Base-by-base conservation (phyloP, 2,113 vertebrate genomes). In the Blennius ocellaris region DNA sequence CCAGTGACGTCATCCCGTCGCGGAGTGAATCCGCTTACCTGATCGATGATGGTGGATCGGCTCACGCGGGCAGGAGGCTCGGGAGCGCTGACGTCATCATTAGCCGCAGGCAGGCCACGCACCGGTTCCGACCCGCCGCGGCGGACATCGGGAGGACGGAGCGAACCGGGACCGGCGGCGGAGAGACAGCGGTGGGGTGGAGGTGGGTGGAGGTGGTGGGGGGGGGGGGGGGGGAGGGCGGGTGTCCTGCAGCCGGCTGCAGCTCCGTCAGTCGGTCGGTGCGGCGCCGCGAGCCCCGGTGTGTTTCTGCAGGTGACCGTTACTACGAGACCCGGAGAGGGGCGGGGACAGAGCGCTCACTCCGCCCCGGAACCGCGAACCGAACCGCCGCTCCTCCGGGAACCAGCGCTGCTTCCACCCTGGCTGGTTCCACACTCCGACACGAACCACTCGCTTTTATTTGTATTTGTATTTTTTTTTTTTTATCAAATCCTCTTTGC, bases 241-340 rank as follows among this genome's bases (percentile, higher is more conserved):
- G 39, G 36, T 10, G 30, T 21, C 44, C 62, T 3, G 16, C 6
- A 8, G 52, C 3, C 41, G 16, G 5, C 53, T 6, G 71, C 0
- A 15, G 39, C 36, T 70, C 61, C 6, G 68, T 73, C 14, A 8
- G 55, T 76, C 56, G 50, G 75, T 69, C 73, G 39, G 73, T 49
- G 83, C 76, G 80, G 76, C 72, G 76, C 64, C 8, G 41, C 1
- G 64, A 72, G 76, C 78, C 52, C 82, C 80, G 76, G 71, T 83
- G 83, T 67, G 83, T 83, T 85, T 69, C 74, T 84, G 88, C 87
- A 91, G 87, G 83, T 91, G 90, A 86, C 82, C 77, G 90, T 91
- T 90, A 90, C 91, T 87, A 90, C 81, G 89, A 78, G 71, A 73
- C 50, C 60, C 74, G 80, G 54, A 84, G 80, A 12, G 5, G 16